Evolutionary conservation across 2,888 invertebrate genomes (phyloP).

Genomic region (Lamellibrachia columna): DNA sequence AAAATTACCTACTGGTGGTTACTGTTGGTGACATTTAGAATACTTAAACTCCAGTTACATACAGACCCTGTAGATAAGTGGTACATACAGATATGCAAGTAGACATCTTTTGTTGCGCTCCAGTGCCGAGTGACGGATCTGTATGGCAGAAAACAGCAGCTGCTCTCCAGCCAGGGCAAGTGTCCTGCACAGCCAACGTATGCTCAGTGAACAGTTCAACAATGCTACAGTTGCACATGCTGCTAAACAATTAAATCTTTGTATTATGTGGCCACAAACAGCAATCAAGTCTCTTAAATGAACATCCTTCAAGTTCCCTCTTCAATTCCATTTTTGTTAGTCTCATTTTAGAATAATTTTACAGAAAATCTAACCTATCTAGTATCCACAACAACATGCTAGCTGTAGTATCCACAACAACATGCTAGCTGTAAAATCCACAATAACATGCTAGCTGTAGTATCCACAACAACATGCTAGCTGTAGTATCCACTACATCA

Average conservation of each 20-base stretch:
- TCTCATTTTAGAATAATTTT: too few species aligned
- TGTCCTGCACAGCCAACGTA: slow-evolving; percentile 54
- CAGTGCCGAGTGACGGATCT: slow-evolving; percentile 84
- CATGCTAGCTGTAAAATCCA: too few species aligned
- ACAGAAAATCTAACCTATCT: too few species aligned
- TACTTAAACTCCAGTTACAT: not conserved
- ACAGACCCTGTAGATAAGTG: not conserved
- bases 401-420: too few species aligned
- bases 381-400: too few species aligned
- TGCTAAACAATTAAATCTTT: not conserved
- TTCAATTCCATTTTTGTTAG: not conserved
- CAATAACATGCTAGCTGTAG: too few species aligned
- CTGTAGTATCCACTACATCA: too few species aligned
- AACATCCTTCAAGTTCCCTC: not conserved
- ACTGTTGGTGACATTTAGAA: not conserved
- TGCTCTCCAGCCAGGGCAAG: slow-evolving; percentile 65
- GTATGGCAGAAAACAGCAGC: slow-evolving; percentile 77
- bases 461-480: too few species aligned
- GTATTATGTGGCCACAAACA: not conserved
- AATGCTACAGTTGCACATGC: not conserved
- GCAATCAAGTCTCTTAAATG: not conserved
- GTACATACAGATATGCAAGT: slow-evolving; percentile 70
- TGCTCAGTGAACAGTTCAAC: not conserved
- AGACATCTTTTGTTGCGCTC: slow-evolving; percentile 91
- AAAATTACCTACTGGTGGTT: too few species aligned